Percentiles rank a stretch among this genome's conserved stretches.
phyloP scores from a whole-genome alignment of 1,140 invertebrate genomes.

The Anthonomus grandis region DNA sequence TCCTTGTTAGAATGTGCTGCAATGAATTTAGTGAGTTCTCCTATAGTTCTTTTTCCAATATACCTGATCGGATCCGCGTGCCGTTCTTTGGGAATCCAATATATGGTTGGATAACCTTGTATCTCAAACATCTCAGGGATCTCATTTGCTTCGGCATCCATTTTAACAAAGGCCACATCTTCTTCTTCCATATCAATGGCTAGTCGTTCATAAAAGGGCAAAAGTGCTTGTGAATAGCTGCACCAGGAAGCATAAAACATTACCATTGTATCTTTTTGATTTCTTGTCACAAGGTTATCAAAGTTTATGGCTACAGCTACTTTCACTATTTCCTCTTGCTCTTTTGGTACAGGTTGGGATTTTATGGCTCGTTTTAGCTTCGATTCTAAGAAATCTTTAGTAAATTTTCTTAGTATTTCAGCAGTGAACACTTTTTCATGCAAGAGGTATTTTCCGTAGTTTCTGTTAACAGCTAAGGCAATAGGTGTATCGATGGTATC shows the following conservation, averaged over 20 bases:
- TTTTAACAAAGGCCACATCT: conserved; percentile 90
- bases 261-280: conserved; percentile 85
- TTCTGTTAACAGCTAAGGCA: conserved; percentile 71
- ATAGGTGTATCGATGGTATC: conserved; percentile 81
- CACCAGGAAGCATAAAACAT: conserved; percentile 99
- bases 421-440: conserved; percentile 84
- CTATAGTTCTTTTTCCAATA: conserved; percentile 76
- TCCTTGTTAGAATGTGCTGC: conserved; percentile 83
- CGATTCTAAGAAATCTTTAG: conserved; percentile 75
- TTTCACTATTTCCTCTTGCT: conserved; percentile 77
- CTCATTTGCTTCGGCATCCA: conserved; percentile 97
- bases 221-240: conserved; percentile 92
- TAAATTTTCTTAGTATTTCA: conserved; percentile 80
- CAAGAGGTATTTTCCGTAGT: conserved; percentile 85
- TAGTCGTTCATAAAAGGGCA: conserved; percentile 88
- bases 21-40: conserved; percentile 94
- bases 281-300: conserved; percentile 86
- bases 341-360: conserved; percentile 85
- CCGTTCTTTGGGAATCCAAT: conserved; percentile 81
- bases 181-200: conserved; percentile 81
- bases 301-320: conserved; percentile 91
- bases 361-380: conserved; percentile 89
- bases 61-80: conserved; percentile 80
- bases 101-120: conserved; percentile 92
- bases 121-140: conserved; percentile 79